A percentile compares a stretch with the other conserved stretches of the same genome.
Evolutionary conservation across 2,113 vertebrate species (phyloP).

Genomic region (Budorcas taxicolor): DNA sequence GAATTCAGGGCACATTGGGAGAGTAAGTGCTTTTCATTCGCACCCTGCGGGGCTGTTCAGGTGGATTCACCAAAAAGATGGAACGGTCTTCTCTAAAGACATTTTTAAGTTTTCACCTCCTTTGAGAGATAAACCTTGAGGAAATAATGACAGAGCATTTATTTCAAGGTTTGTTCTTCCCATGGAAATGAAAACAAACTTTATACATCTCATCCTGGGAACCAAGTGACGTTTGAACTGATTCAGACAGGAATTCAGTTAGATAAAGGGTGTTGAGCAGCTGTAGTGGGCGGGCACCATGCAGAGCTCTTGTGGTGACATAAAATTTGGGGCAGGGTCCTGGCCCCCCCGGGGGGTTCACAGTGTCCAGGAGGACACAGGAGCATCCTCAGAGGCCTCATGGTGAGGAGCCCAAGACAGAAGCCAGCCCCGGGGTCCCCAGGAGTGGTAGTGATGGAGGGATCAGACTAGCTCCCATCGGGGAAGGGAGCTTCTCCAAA

Average conservation of each 20-base stretch:
- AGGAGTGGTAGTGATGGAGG: not conserved
- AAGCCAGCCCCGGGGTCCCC: accelerated
- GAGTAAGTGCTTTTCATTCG: not conserved
- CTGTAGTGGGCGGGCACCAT: accelerated
- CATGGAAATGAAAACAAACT: not conserved
- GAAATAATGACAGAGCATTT: not conserved
- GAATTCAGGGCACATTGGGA: not conserved
- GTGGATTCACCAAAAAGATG: not conserved
- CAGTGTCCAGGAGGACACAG: not conserved
- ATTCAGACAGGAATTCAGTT: not conserved
- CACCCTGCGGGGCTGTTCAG: accelerated
- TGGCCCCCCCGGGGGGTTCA: accelerated
- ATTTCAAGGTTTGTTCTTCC: not conserved
- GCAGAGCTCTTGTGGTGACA: not conserved
- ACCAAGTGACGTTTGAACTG: not conserved
- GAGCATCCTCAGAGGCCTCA: not conserved
- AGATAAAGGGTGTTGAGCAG: not conserved
- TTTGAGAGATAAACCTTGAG: not conserved
- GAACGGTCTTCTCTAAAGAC: not conserved
- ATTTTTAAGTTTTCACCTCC: not conserved
- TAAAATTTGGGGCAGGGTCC: not conserved
- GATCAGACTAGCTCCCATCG: not conserved
- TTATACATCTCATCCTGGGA: not conserved
- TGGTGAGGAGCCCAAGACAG: not conserved
- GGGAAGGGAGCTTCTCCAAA: not conserved